Conservation (phyloP, 1,140 invertebrate genomes). For the Pararge aegeria region DNA sequence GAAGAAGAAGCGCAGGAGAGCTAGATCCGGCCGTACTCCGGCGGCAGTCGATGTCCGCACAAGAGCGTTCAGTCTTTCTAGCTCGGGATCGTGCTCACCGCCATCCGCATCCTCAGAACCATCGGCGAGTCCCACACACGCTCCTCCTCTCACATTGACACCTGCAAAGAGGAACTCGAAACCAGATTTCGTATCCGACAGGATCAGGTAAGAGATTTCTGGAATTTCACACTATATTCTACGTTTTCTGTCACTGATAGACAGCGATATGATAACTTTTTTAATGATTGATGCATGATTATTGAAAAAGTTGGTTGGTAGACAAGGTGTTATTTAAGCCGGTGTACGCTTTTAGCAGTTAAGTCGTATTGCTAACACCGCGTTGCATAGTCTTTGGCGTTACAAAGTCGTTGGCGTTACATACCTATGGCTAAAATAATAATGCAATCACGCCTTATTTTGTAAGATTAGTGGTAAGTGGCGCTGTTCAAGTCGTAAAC, state of each 20-base stretch:
- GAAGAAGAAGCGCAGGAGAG: conserved; percentile 82
- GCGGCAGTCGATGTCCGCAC: conserved; percentile 84
- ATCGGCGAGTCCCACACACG: conserved; percentile 75
- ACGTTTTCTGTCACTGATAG: not conserved
- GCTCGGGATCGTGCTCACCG: conserved; percentile 80
- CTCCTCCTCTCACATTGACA: conserved; percentile 70
- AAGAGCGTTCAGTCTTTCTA: conserved; percentile 86
- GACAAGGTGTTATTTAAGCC: conserved; percentile 29
- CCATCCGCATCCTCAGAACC: conserved; percentile 71
- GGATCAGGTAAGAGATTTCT: conserved; percentile 83
- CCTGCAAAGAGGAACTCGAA: conserved; percentile 87
- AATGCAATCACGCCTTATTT: conserved; percentile 25
- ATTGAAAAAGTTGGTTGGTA: conserved; percentile 32
- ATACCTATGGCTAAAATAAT: conserved; percentile 30
- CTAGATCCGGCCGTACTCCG: conserved; percentile 85
- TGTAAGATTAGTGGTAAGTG: conserved; percentile 15
- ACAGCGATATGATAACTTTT: conserved; percentile 16
- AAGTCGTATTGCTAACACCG: conserved; percentile 28
- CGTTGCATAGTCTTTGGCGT: no score
- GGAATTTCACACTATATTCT: not conserved
- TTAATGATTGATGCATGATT: conserved; percentile 9
- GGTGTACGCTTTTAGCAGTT: conserved; percentile 31
- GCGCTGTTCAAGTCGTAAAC: conserved; percentile 18
- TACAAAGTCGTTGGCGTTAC: no score
- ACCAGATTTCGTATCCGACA: conserved; percentile 89